Conservation (phyloP, 2,797 vertebrate species). For the Allobates femoralis region DNA sequence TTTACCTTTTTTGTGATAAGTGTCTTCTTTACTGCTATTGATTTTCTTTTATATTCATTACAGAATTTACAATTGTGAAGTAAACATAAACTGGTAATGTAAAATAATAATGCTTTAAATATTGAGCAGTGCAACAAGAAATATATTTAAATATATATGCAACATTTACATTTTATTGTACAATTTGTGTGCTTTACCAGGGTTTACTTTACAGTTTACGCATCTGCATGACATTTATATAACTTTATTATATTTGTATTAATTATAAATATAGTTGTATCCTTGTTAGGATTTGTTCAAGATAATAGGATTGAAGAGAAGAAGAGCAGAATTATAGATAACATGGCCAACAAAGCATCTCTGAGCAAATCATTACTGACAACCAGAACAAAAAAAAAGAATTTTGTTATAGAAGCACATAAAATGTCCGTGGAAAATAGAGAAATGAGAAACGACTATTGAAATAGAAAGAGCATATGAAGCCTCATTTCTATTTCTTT, state of each 20-base stretch:
- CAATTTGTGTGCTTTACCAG: neutral
- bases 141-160: neutral
- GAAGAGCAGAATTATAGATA: neutral
- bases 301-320: neutral
- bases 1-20: neutral
- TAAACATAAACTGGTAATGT: neutral
- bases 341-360: neutral
- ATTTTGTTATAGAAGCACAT: neutral
- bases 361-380: neutral
- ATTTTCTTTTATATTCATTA: neutral
- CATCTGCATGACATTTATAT: neutral
- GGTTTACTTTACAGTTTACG: neutral
- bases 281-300: too few relatives aligned
- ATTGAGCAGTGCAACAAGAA: neutral
- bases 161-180: neutral
- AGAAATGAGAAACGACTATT: slow-evolving; percentile 1
- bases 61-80: neutral
- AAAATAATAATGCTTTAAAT: neutral
- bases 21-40: neutral
- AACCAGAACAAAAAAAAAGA: slow-evolving; percentile 2
- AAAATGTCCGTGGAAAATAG: slow-evolving; percentile 1
- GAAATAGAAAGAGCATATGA: neutral
- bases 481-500: neutral
- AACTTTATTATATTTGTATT: neutral
- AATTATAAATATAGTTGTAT: neutral